Evolutionary conservation across 37 sponge, comb jelly and placozoan species (phyloP).

Genomic region (Spongia lamella): DNA sequence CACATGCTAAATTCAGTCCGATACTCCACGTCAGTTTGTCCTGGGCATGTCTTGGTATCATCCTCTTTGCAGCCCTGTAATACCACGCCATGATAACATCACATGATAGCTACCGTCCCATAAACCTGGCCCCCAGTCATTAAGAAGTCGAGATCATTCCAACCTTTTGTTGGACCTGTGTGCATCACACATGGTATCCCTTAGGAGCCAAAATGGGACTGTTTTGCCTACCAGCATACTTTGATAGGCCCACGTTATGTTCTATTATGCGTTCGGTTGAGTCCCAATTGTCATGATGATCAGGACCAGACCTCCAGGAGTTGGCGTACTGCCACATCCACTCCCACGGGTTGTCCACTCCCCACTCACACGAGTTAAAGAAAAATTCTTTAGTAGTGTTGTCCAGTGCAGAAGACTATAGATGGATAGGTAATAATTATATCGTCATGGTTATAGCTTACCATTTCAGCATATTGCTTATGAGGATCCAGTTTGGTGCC

Average conservation of each 20-base stretch:
- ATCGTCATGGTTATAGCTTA: conserved; percentile 5
- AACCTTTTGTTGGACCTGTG: conserved; percentile 69
- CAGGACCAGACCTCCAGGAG: conserved; percentile 85
- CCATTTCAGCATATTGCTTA: conserved; percentile 75
- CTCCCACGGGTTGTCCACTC: conserved; percentile 77
- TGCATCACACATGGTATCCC: neutral
- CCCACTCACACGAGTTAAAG: conserved; percentile 89
- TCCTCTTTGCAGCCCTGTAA: conserved; percentile 49
- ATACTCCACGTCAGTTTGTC: conserved; percentile 81
- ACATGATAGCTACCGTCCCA: neutral
- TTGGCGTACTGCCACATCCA: conserved; percentile 83
- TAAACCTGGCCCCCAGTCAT: conserved; percentile 85
- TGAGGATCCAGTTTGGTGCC: conserved; percentile 77
- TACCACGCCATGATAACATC: neutral
- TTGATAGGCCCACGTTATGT: conserved; percentile 57
- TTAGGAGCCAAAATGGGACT: too few relatives aligned
- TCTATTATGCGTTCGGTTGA: conserved; percentile 79
- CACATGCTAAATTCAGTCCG: conserved; percentile 81
- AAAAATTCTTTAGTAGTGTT: conserved; percentile 71
- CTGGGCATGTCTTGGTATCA: conserved; percentile 61
- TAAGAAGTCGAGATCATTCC: conserved; percentile 94
- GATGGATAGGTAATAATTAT: neutral
- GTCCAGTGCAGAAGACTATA: conserved; percentile 75
- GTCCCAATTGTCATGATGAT: conserved; percentile 79
- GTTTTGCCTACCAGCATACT: conserved; percentile 71